Base-by-base conservation (phyloP, 1,140 invertebrate genomes). In the Tetraneura akinire region DNA sequence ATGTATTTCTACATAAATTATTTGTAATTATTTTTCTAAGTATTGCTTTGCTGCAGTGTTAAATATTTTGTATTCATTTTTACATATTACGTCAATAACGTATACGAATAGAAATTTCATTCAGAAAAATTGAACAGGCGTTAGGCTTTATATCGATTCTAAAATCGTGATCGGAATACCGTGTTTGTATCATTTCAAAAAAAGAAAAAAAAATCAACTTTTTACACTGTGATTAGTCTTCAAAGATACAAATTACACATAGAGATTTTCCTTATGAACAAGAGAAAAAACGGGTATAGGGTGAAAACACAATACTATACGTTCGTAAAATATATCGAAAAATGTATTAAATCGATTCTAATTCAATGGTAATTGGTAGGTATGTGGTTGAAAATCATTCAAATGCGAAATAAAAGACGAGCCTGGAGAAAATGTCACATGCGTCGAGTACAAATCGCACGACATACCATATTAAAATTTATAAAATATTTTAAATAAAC, bases 271-370 rank as follows among this genome's bases (percentile, higher is more conserved):
- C n/a, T 32, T 16, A 23, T 62, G 29, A 3, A 37, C 18, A n/a
- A 62, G 29, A 18, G 16, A 10, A 32, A n/a, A n/a, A n/a, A 23
- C 18, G 60, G 1, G n/a, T n/a, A 37, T 8, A 3, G 60, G 32
- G 9, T 62, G 26, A 62, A 62, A 62, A 62, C 26, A 62, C 60
- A 26, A 32, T 62, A 18, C 60, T 62, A n/a, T n/a, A 26, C 18
- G 32, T 29, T 62, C 45, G 42, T 70, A 18, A 47, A 47, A 47
- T n/a, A 47, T 47, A 47, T 70, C 23, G 66, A 70, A 70, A 70
- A 70, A 70, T n/a, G 23, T 70, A 70, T 70, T 70, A 70, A 70
- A 70, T 70, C 66, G 66, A 70, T 70, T 70, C 47, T 10, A 47
- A 47, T 45, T 70, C 66, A 70, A 70, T 47, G 37, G n/a, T 45